phyloP scores from a whole-genome alignment of 2,888 invertebrate genomes.

The Microctonus brassicae region DNA sequence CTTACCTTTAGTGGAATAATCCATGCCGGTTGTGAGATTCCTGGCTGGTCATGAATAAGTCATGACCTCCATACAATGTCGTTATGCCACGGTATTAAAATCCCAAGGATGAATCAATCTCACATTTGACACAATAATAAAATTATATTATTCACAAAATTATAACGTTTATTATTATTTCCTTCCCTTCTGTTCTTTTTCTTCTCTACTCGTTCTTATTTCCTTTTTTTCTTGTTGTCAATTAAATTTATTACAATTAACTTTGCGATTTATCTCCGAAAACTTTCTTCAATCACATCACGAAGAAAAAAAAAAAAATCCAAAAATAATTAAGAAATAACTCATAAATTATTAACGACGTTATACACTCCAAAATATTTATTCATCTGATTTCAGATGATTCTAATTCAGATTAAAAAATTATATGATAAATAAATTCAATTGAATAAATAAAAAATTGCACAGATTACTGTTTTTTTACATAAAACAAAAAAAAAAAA shows the following conservation, averaged over 20 bases:
- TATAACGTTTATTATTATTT: background rate
- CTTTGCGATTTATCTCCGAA: background rate
- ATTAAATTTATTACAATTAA: background rate
- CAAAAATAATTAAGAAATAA: too few species aligned
- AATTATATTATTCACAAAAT: background rate
- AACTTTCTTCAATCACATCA: too few species aligned
- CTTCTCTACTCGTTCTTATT: background rate
- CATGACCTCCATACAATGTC: background rate
- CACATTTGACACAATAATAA: slow-evolving; percentile 16
- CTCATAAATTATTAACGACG: too few species aligned
- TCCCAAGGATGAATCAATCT: slow-evolving; percentile 1
- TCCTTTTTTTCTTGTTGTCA: background rate
- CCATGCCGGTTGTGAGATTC: slow-evolving; percentile 51
- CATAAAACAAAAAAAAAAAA: too few species aligned
- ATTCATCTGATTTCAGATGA: too few species aligned
- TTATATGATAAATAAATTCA: too few species aligned
- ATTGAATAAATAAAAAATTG: too few species aligned
- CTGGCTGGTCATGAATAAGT: background rate
- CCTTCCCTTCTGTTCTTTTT: background rate
- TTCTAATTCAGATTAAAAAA: too few species aligned
- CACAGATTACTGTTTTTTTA: too few species aligned
- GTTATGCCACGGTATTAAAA: slow-evolving; percentile 4
- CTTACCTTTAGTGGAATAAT: slow-evolving; percentile 60
- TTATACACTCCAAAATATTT: too few species aligned
- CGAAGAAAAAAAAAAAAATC: too few species aligned